Evolutionary conservation across 2,888 invertebrate species (phyloP), one percentile per base, ranked within the genome.

Genomic region (Plebejus argus): DNA sequence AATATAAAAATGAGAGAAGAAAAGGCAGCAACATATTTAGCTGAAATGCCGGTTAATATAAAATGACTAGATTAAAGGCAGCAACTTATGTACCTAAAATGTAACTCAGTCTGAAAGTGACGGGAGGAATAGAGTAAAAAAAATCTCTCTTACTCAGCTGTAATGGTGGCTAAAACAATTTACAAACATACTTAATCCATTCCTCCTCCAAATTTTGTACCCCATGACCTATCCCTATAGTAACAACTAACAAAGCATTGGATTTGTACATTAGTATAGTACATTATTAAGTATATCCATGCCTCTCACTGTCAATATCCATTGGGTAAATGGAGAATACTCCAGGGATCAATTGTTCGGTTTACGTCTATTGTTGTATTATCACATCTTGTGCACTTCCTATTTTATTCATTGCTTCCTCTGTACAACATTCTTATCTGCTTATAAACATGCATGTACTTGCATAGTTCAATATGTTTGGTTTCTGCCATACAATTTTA

Each of bases 351-450:
- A 80, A 80, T 81, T 79, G 79, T 78, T 70, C 61, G 8, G 18
- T 23, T 58, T 39, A 79, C 56, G 76, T 80, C 82, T 80, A 83
- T 83, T 83, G 81, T 82, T 76, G 76, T 81, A 76, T 82, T 81
- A 81, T 83, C 82, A 81, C 78, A 81, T 82, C 80, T 82, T 81
- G 78, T 80, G 76, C 76, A 81, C 80, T 82, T 82, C 84, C 83
- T 82, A 78, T 79, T 78, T 76, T 78, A 78, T 76, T 78, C 74
- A 53, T 61, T 77, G 76, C 79, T 81, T 80, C 79, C 80, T 82
- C 80, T 81, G 79, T 71, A 80, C 78, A 18, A 77, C 79, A 77
- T 78, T 33, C 70, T 79, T 79, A 79, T 81, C 79, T 72, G 39
- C 56, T 56, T 76, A 79, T 76, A 72, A 78, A 79, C 66, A 78